A percentile compares a stretch with the other conserved stretches of the same genome.
Conservation (phyloP, 2,113 vertebrate genomes). For the Lathamus discolor region DNA sequence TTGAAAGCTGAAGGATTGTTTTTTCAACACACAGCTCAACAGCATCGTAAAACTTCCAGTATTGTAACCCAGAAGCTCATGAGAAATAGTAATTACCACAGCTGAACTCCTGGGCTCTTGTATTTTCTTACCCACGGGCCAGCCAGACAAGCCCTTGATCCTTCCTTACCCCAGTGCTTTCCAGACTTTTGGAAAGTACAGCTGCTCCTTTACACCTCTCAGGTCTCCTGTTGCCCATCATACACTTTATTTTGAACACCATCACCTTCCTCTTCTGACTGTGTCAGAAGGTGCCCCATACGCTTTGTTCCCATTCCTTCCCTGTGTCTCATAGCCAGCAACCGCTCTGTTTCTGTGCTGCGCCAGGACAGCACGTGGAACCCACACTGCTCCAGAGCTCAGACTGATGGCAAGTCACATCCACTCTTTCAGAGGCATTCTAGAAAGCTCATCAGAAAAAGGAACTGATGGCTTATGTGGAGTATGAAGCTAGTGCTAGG, state of each 20-base stretch:
- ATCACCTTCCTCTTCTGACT: neutral
- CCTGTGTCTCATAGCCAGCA: neutral
- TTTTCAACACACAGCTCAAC: constrained; percentile 55
- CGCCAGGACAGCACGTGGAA: neutral
- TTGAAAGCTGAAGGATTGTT: constrained; percentile 43
- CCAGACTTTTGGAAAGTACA: neutral
- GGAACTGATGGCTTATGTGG: neutral
- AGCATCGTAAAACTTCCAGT: constrained; percentile 34
- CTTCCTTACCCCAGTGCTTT: neutral
- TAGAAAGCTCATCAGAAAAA: neutral
- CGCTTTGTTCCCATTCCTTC: neutral
- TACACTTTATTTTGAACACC: neutral
- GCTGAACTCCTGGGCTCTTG: neutral
- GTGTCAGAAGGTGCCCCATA: neutral
- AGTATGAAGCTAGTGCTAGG: neutral
- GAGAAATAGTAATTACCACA: constrained; percentile 25
- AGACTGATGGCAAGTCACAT: neutral
- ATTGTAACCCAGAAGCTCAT: constrained; percentile 38
- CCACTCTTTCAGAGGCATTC: neutral
- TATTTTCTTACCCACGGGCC: neutral
- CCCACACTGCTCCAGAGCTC: neutral
- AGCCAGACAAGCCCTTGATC: neutral
- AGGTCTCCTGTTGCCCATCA: neutral
- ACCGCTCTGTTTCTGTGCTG: neutral
- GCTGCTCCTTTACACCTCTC: neutral